These are phyloP conservation scores for Solen grandis DNA, from an alignment of 1,140 invertebrate genomes.

Conservation along the genomic window DNA sequence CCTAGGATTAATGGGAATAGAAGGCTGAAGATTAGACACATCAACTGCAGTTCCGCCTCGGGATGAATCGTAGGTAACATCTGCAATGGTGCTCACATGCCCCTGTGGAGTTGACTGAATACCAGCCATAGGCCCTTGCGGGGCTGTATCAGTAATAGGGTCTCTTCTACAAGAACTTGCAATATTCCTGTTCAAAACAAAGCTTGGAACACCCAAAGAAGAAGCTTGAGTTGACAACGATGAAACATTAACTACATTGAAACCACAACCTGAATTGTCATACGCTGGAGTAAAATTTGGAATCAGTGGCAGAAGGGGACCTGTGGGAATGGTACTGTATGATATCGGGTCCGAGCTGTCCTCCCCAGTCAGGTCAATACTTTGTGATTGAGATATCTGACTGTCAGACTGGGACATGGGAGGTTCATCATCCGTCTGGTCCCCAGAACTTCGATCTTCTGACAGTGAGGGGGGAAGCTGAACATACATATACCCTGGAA, in stretches of 20 bases:
- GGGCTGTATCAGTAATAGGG: too few species aligned
- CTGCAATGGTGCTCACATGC: background rate
- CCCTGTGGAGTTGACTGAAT: too few species aligned
- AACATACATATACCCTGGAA: too few species aligned
- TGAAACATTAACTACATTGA: conserved; percentile 38
- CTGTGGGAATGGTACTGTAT: background rate
- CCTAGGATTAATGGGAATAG: conserved; percentile 41
- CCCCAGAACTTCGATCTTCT: too few species aligned
- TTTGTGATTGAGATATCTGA: conserved; percentile 3
- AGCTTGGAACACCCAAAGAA: background rate
- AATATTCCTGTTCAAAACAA: background rate
- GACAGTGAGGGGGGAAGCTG: too few species aligned
- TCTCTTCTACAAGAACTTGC: too few species aligned
- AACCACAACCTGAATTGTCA: background rate
- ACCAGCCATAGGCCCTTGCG: conserved; percentile 10
- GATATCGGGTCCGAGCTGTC: background rate
- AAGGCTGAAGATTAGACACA: background rate
- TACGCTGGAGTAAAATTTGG: conserved; percentile 15
- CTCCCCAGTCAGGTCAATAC: conserved; percentile 35
- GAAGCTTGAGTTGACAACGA: conserved; percentile 12
- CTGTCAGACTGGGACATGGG: too few species aligned
- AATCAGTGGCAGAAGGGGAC: background rate
- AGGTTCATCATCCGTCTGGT: too few species aligned
- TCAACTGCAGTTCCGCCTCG: background rate
- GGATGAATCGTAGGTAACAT: background rate